These are phyloP conservation scores for Creontiades dilutus DNA, from an alignment of 2,888 invertebrate genomes.

Conservation along the genomic window DNA sequence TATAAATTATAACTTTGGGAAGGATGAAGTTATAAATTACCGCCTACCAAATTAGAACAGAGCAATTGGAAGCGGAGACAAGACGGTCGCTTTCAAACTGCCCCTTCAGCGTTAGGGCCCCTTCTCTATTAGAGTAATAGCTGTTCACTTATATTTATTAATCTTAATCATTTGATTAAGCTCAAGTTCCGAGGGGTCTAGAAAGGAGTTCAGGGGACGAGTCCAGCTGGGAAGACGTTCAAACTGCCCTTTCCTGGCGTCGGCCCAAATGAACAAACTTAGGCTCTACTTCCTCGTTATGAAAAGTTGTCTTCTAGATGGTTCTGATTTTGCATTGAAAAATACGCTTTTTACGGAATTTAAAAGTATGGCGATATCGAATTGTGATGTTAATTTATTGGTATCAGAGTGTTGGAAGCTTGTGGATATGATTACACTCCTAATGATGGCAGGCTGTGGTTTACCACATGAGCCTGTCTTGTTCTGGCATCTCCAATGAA, in stretches of 20 bases:
- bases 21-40: background rate
- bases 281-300: slow-evolving; percentile 1
- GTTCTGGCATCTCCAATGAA: no score
- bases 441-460: no score
- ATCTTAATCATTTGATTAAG: slow-evolving; percentile 54
- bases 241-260: slow-evolving; percentile 15
- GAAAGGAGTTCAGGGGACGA: background rate
- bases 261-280: slow-evolving; percentile 32
- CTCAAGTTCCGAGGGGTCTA: slow-evolving; percentile 22
- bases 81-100: slow-evolving; percentile 44
- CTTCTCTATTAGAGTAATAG: slow-evolving; percentile 40
- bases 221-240: slow-evolving; percentile 32
- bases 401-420: no score
- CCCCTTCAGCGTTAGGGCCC: background rate
- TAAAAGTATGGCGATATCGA: no score
- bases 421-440: no score
- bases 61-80: slow-evolving; percentile 47
- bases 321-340: background rate
- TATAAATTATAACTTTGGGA: slow-evolving; percentile 1
- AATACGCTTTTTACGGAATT: no score
- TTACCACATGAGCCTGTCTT: no score
- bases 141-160: slow-evolving; percentile 49
- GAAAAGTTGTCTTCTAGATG: background rate
- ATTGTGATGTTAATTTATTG: no score
- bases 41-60: slow-evolving; percentile 45